Conservation (phyloP, 2,888 invertebrate genomes). For the Papilio protenor region DNA sequence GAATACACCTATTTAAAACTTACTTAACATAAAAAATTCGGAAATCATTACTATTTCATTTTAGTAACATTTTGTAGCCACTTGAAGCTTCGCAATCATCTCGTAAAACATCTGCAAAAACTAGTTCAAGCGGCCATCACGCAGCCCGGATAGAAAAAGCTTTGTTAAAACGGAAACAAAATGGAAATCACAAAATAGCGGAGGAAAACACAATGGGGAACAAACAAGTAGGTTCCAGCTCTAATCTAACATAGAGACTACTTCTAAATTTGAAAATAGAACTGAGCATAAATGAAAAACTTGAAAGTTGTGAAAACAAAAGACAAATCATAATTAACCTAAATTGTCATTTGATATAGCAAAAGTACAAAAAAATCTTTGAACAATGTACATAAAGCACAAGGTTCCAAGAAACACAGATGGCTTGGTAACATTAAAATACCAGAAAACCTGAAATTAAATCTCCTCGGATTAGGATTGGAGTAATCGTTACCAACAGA, state of each 20-base stretch:
- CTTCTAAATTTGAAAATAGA: background rate
- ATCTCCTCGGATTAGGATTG: background rate
- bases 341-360: background rate
- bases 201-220: slow-evolving; percentile 6
- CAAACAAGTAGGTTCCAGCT: background rate
- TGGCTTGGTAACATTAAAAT: background rate
- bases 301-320: background rate
- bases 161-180: slow-evolving; percentile 32
- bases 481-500: background rate
- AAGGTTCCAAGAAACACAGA: background rate
- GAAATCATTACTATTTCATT: background rate
- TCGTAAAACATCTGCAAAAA: slow-evolving; percentile 18
- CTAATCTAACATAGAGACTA: slow-evolving; percentile 15
- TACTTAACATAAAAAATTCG: too few species aligned
- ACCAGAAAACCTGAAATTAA: background rate
- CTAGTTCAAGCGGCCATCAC: slow-evolving; percentile 20
- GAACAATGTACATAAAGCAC: background rate
- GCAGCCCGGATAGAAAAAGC: slow-evolving; percentile 22
- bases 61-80: background rate
- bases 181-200: slow-evolving; percentile 17
- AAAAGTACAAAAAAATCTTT: too few species aligned
- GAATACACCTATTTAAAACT: too few species aligned
- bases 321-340: background rate
- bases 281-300: slow-evolving; percentile 1
- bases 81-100: background rate